phyloP scores from a whole-genome alignment of 2,888 invertebrate species.

The Polydrusus pterygomalis region DNA sequence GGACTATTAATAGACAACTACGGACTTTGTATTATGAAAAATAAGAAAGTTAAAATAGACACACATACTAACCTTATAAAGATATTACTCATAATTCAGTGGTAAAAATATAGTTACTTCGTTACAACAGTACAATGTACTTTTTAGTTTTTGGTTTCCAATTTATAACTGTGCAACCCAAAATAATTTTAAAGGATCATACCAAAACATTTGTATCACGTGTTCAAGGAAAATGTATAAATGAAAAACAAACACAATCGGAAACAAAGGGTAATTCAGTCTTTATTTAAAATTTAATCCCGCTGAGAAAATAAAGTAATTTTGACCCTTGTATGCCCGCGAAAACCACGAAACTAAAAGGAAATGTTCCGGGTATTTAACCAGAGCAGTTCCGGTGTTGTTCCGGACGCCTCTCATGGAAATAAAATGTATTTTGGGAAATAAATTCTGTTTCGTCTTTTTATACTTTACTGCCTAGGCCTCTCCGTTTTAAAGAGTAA shows the following conservation, averaged over 20 bases:
- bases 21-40: no score
- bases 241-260: constrained; percentile 22
- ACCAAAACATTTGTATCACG: not conserved
- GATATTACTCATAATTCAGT: no score
- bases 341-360: constrained; percentile 66
- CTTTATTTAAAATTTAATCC: constrained; percentile 48
- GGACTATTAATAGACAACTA: no score
- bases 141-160: no score
- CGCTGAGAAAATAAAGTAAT: constrained; percentile 58
- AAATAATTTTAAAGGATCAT: no score
- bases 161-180: no score
- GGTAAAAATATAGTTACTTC: no score
- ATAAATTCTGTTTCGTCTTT: constrained; percentile 40
- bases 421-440: constrained; percentile 43
- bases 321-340: constrained; percentile 63
- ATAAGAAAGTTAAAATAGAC: no score
- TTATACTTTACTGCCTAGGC: constrained; percentile 14
- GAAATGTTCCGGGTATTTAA: constrained; percentile 67
- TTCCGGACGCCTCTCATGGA: constrained; percentile 57
- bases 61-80: no score
- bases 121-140: no score
- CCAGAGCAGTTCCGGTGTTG: constrained; percentile 59
- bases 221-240: not conserved
- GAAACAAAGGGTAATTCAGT: constrained; percentile 35
- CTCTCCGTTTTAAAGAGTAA: constrained; percentile 28